phyloP scores from a whole-genome alignment of 2,888 invertebrate species.

The Orthosia cruda region DNA sequence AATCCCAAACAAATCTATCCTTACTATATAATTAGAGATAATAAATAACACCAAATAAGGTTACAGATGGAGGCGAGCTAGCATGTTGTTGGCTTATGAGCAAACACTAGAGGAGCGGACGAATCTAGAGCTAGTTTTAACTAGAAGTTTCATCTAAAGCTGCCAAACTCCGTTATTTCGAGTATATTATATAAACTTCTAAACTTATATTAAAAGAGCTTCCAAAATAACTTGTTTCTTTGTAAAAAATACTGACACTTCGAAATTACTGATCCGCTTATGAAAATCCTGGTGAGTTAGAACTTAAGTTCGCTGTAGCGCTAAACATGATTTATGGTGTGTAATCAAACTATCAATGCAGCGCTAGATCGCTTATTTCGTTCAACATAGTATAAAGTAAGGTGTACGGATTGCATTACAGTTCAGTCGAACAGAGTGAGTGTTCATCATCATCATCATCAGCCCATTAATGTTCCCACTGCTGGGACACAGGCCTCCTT shows the following conservation, averaged over 20 bases:
- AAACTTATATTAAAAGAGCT: background rate
- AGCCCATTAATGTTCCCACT: too few species aligned
- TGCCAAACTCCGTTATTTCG: background rate
- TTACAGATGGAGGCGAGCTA: background rate
- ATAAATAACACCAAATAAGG: constrained; percentile 37
- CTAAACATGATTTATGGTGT: too few species aligned
- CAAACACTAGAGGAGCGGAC: constrained; percentile 10
- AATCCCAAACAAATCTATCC: background rate
- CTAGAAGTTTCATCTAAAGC: background rate
- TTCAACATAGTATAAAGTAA: too few species aligned
- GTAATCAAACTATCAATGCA: too few species aligned
- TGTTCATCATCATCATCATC: too few species aligned
- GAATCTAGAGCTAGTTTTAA: background rate
- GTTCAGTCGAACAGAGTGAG: too few species aligned
- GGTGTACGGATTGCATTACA: too few species aligned
- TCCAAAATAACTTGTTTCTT: background rate
- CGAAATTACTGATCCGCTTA: background rate
- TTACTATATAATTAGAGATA: constrained; percentile 41
- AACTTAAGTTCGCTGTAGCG: too few species aligned
- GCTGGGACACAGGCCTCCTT: too few species aligned
- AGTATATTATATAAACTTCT: background rate
- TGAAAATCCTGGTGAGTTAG: background rate
- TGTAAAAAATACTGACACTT: background rate
- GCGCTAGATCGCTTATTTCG: too few species aligned
- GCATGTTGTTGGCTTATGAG: background rate